Percentiles rank a stretch among this genome's conserved stretches.
phyloP scores from a whole-genome alignment of 2,888 invertebrate genomes.

The Hirtodrosophila cameraria region DNA sequence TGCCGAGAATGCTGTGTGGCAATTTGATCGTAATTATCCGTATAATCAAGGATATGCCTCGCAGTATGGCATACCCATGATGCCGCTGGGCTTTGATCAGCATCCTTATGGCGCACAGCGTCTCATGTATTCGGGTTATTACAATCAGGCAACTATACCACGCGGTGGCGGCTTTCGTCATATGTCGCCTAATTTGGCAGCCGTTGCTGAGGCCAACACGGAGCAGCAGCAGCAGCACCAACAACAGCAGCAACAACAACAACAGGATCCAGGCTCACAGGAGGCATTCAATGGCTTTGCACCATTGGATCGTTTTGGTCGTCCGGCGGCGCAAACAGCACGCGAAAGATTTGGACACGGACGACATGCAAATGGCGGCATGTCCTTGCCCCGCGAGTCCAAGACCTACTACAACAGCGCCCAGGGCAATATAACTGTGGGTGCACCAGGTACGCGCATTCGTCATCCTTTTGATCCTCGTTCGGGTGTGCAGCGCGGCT shows the following conservation, averaged over 20 bases:
- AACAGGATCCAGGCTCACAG: slow-evolving; percentile 16
- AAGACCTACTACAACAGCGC: slow-evolving; percentile 67
- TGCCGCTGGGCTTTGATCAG: slow-evolving; percentile 67
- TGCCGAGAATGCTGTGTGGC: slow-evolving; percentile 68
- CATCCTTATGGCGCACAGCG: slow-evolving; percentile 58
- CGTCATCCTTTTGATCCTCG: slow-evolving; percentile 42
- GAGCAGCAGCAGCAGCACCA: slow-evolving; percentile 15
- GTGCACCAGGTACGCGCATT: slow-evolving; percentile 49
- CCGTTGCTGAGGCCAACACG: slow-evolving; percentile 6
- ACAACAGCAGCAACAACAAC: slow-evolving; percentile 13
- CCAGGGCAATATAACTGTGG: slow-evolving; percentile 23
- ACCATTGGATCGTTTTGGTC: slow-evolving; percentile 38
- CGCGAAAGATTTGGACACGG: slow-evolving; percentile 36
- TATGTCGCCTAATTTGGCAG: slow-evolving; percentile 27
- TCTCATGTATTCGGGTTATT: slow-evolving; percentile 61
- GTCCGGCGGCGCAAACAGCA: slow-evolving; percentile 17
- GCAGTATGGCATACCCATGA: slow-evolving; percentile 61
- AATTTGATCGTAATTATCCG: slow-evolving; percentile 73
- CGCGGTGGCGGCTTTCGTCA: slow-evolving; percentile 39
- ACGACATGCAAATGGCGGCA: slow-evolving; percentile 24
- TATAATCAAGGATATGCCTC: slow-evolving; percentile 65
- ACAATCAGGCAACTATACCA: slow-evolving; percentile 42
- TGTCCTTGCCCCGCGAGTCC: slow-evolving; percentile 46
- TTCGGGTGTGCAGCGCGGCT: slow-evolving; percentile 20
- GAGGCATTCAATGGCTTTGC: slow-evolving; percentile 17